These are phyloP conservation scores for Lasioglossum albipes DNA, from an alignment of 1,140 invertebrate species.

Conservation along the genomic window DNA sequence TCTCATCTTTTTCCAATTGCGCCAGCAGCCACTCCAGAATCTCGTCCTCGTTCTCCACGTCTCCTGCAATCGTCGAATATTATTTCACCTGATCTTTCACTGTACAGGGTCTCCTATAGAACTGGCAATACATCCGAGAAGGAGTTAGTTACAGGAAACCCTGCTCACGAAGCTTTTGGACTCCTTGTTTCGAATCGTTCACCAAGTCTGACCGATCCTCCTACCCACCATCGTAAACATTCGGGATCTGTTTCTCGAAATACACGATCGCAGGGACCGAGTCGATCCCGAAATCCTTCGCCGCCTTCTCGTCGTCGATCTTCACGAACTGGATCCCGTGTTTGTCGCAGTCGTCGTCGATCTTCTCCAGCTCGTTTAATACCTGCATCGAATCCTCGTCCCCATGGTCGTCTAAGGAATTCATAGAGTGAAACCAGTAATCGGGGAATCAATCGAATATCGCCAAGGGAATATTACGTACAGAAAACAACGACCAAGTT, in stretches of 20 bases:
- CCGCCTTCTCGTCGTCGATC: slow-evolving; percentile 91
- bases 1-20: slow-evolving; percentile 94
- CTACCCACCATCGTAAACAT: slow-evolving; percentile 90
- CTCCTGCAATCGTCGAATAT: slow-evolving; percentile 81
- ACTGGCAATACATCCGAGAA: not conserved
- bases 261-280: slow-evolving; percentile 92
- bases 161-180: too few relatives aligned
- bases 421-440: slow-evolving; percentile 42
- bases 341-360: slow-evolving; percentile 95
- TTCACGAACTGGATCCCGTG: slow-evolving; percentile 96
- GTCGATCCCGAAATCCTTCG: slow-evolving; percentile 92
- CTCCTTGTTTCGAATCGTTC: not conserved
- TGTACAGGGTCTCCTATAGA: not conserved
- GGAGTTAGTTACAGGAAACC: not conserved
- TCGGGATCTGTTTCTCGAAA: slow-evolving; percentile 95
- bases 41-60: slow-evolving; percentile 94
- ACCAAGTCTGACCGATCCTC: slow-evolving; percentile 7
- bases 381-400: slow-evolving; percentile 92
- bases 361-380: slow-evolving; percentile 92
- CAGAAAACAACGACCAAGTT: slow-evolving; percentile 96
- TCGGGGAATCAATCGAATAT: too few relatives aligned
- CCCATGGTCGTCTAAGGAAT: slow-evolving; percentile 87
- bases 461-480: slow-evolving; percentile 81
- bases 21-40: slow-evolving; percentile 93
- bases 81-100: not conserved